Evolutionary conservation across 2,113 vertebrate species (phyloP).

Genomic region (Alosa alosa): DNA sequence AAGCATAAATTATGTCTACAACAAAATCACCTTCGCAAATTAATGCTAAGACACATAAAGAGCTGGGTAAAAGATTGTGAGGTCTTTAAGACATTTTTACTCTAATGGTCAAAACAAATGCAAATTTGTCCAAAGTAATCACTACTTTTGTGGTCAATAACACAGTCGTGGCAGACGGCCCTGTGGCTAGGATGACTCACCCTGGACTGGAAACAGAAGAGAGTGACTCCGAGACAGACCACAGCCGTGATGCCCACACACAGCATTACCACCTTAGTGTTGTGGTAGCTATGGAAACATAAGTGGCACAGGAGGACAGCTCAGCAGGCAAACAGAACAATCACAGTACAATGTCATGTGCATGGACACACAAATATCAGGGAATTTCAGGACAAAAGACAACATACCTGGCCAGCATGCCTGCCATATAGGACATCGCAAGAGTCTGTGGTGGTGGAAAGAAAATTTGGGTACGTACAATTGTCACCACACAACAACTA

Average conservation of each 20-base stretch:
- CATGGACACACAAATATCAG: neutral
- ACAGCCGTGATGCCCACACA: constrained; percentile 54
- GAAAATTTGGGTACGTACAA: neutral
- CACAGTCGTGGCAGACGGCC: neutral
- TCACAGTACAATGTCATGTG: neutral
- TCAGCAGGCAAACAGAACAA: neutral
- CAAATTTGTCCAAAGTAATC: neutral
- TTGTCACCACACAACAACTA: neutral
- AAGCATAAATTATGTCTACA: too few relatives aligned
- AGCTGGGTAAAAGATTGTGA: too few relatives aligned
- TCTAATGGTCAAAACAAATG: neutral
- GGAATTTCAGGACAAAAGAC: neutral
- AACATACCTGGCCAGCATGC: constrained; percentile 56
- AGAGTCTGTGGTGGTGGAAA: constrained; percentile 46
- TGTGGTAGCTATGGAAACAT: constrained; percentile 47
- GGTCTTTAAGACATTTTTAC: too few relatives aligned
- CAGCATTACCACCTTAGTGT: constrained; percentile 55
- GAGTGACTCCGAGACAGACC: constrained; percentile 52
- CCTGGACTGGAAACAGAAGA: constrained; percentile 58
- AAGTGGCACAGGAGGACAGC: neutral
- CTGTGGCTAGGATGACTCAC: constrained; percentile 24
- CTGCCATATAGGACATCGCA: constrained; percentile 58
- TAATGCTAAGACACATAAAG: too few relatives aligned
- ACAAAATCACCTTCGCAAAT: too few relatives aligned
- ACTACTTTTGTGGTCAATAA: neutral